These are phyloP conservation scores for Limnothrissa miodon DNA, from an alignment of 2,113 vertebrate species.

Conservation along the genomic window DNA sequence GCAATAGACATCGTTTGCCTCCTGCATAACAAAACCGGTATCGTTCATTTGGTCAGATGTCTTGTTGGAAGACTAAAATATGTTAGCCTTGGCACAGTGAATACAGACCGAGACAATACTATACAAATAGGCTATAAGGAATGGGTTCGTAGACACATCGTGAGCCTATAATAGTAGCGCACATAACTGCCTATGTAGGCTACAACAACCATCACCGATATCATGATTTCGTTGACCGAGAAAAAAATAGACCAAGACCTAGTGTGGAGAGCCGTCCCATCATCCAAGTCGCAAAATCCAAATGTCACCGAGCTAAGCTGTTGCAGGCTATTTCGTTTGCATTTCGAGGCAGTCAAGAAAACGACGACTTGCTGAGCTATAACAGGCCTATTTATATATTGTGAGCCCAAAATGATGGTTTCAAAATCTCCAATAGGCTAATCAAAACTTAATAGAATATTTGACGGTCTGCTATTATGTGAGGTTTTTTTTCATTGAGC, in stretches of 20 bases:
- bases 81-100: background rate
- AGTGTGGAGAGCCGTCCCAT: background rate
- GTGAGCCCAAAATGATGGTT: background rate
- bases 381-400: background rate
- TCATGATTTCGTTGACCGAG: background rate
- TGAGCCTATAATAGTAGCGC: background rate
- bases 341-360: background rate
- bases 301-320: background rate
- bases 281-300: background rate
- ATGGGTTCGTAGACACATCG: background rate
- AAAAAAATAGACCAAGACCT: background rate
- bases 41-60: background rate
- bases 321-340: too few species aligned
- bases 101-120: background rate
- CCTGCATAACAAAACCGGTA: constrained; percentile 25
- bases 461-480: background rate
- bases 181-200: background rate
- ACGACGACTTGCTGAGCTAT: background rate
- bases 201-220: background rate
- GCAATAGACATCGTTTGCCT: constrained; percentile 60
- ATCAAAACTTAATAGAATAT: background rate
- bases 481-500: background rate
- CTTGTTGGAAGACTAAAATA: background rate
- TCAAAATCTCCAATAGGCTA: background rate
- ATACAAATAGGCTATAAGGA: background rate